These are phyloP conservation scores for Pentalonia nigronervosa DNA, from an alignment of 1,140 invertebrate species.

Conservation along the genomic window DNA sequence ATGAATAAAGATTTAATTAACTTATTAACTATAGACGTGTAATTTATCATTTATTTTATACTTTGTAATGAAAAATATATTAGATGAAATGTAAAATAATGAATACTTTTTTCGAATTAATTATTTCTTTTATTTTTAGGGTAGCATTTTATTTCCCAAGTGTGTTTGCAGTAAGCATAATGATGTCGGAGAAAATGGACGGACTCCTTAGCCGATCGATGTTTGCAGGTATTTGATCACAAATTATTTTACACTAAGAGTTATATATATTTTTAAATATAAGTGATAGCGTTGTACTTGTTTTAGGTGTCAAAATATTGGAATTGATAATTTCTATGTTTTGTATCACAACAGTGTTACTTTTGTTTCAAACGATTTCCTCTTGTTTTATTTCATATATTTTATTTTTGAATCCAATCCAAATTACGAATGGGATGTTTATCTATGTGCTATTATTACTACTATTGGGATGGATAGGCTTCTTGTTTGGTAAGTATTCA, in stretches of 20 bases:
- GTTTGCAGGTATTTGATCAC: slow-evolving; percentile 60
- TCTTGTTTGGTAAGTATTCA: slow-evolving; percentile 27
- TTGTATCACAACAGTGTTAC: background rate
- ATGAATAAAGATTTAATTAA: background rate
- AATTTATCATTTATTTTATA: background rate
- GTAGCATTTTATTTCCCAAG: slow-evolving; percentile 61
- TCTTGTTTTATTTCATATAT: background rate
- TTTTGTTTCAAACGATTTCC: background rate
- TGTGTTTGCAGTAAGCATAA: slow-evolving; percentile 61
- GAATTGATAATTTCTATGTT: slow-evolving; percentile 40
- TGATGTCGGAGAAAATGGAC: slow-evolving; percentile 61
- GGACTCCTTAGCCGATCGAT: slow-evolving; percentile 61
- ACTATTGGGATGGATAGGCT: slow-evolving; percentile 47
- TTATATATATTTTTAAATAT: background rate
- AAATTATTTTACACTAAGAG: background rate
- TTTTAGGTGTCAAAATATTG: slow-evolving; percentile 30
- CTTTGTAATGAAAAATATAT: background rate
- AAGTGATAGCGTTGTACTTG: background rate
- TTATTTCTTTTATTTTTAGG: slow-evolving; percentile 58
- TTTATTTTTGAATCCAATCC: slow-evolving; percentile 29
- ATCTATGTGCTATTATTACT: background rate
- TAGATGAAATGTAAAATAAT: background rate
- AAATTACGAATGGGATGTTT: slow-evolving; percentile 19
- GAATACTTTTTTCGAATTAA: background rate
- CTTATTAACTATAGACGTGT: background rate